Evolutionary conservation across 1,140 invertebrate genomes (phyloP), one percentile per base, ranked within the genome.

Genomic region (Apis laboriosa): DNA sequence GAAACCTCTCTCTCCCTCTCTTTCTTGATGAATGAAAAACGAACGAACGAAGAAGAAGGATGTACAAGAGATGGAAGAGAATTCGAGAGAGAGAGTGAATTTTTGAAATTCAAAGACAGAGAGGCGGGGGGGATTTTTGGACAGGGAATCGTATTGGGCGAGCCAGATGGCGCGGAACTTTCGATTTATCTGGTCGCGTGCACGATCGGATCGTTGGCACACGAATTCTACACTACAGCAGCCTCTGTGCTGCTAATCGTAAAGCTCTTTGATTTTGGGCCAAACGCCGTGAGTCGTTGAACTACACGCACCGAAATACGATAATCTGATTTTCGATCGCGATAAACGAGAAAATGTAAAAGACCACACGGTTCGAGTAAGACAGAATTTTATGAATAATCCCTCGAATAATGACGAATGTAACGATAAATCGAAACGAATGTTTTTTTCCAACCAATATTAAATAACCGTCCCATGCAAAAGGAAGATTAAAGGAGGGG

Each of bases 181-280:
- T 58, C 8, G 19, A 70, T 78, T 70, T 60, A 78, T 70, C 28
- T 43, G 34, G 64, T 60, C 60, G 9, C 34, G 64, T 19, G 15
- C 24, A 34, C 68, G 60, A 56, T 66, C n/a, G 70, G 34, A 60
- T 82, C 64, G 55, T 60, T 70, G 80, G 56, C 74, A 77, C 43
- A 34, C 24, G 64, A 68, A 60, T 34, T 61, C 74, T 15, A 19
- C 53, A 19, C 53, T 34, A 34, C 34, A 34, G 34, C 60, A 74
- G 49, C 19, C 43, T 24, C 63, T 68, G 19, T 28, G 34, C 60
- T 15, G 73, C 68, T 68, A 56, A 28, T 64, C 51, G 28, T 34
- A 56, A 71, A 71, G 75, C 71, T 83, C 1, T 78, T 83, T 78
- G 81, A 83, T 77, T 70, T 83, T 58, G 19, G 60, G 81, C 75